A percentile compares a stretch with the other conserved stretches of the same genome.
Evolutionary conservation across 1,140 invertebrate genomes (phyloP).

Genomic region (Limonius californicus): DNA sequence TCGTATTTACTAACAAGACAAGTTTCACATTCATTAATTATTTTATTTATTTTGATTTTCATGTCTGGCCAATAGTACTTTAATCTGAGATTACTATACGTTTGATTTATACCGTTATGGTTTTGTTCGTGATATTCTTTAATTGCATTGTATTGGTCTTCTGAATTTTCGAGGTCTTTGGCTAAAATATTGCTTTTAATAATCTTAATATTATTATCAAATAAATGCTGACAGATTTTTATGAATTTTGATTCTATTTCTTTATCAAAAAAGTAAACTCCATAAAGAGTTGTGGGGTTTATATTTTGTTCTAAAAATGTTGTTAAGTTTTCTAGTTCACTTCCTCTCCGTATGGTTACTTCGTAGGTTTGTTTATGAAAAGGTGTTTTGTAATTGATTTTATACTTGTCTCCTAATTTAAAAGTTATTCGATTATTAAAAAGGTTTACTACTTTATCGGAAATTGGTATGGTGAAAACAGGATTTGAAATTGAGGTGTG

Average conservation of each 20-base stretch:
- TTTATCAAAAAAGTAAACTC: background rate
- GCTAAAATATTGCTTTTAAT: background rate
- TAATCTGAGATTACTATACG: constrained; percentile 20
- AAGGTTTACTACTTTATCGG: background rate
- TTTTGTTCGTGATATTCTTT: constrained; percentile 16
- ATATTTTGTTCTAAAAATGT: background rate
- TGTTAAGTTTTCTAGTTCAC: background rate
- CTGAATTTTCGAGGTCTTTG: background rate
- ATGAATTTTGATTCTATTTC: background rate
- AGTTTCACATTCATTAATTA: constrained; percentile 27
- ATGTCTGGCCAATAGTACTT: constrained; percentile 30
- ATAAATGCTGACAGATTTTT: background rate
- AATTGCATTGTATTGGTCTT: background rate
- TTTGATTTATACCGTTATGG: constrained; percentile 26
- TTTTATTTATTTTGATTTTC: constrained; percentile 22
- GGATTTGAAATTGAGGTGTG: background rate
- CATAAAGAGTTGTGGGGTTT: background rate
- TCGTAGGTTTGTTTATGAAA: background rate
- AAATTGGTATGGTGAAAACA: background rate
- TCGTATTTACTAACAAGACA: constrained; percentile 29
- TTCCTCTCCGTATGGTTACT: background rate
- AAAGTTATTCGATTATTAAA: background rate
- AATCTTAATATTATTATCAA: background rate
- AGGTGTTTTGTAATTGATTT: background rate
- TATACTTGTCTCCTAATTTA: background rate